Percentiles rank a stretch among this genome's conserved stretches.
Evolutionary conservation across 2,888 invertebrate genomes (phyloP).

Genomic region (Trichogramma evanescens): DNA sequence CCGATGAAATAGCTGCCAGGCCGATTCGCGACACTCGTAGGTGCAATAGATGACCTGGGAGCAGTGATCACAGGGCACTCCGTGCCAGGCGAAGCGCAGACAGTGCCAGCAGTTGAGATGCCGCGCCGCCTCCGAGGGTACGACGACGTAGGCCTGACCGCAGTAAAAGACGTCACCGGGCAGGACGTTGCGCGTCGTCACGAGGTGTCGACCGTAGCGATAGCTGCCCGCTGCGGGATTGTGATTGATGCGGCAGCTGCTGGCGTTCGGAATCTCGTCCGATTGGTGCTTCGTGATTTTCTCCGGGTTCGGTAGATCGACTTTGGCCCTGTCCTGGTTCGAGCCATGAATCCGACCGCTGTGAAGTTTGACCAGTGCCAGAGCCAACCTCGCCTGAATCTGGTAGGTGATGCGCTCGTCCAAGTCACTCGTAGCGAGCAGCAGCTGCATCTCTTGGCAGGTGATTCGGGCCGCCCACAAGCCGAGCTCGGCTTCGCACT

Average conservation of each 20-base stretch:
- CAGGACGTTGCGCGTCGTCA: not conserved
- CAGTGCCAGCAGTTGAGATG: slow-evolving; percentile 18
- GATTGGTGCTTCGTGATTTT: not conserved
- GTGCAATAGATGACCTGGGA: slow-evolving; percentile 11
- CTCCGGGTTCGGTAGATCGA: not conserved
- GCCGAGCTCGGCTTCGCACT: slow-evolving; percentile 15
- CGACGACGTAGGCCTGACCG: not conserved
- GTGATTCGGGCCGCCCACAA: slow-evolving; percentile 5
- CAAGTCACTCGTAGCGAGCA: not conserved
- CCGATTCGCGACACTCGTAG: not conserved
- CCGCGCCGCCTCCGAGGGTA: not conserved
- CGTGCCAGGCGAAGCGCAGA: slow-evolving; percentile 11
- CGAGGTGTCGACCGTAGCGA: slow-evolving; percentile 9
- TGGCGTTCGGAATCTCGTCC: slow-evolving; percentile 1
- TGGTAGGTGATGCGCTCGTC: slow-evolving; percentile 6
- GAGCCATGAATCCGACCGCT: not conserved
- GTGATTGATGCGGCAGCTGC: not conserved
- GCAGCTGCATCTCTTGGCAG: slow-evolving; percentile 1
- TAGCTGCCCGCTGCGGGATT: not conserved
- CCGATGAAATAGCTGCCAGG: slow-evolving; percentile 8
- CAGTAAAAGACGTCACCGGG: slow-evolving; percentile 13
- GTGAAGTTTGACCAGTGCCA: slow-evolving; percentile 8
- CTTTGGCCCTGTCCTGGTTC: not conserved
- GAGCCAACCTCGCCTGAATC: slow-evolving; percentile 8
- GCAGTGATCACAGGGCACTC: slow-evolving; percentile 8